Base-by-base conservation (phyloP, 2,797 vertebrate species). In the Pangasius krempfi region DNA sequence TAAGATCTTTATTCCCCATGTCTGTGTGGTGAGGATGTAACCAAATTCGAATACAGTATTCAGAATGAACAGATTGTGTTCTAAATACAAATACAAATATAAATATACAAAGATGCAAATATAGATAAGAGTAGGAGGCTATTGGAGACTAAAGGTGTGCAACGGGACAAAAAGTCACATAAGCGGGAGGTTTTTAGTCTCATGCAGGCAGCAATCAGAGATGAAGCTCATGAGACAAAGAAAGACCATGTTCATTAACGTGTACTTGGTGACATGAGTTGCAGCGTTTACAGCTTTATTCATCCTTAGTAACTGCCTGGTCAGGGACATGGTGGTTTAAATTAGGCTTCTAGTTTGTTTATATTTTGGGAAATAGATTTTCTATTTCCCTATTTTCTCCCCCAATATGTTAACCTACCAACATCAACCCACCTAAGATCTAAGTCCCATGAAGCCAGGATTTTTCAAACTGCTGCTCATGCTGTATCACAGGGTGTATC, bases 21-120 rank as follows among this genome's bases (percentile, higher is more conserved):
- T 64, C 27, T 83, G 37, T 62, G 12, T 60, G 33, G 56, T 82
- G 4, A 22, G 12, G 22, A 82, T 60, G 56, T 25, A n/a, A 44
- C 37, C 37, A 0, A 62, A 62, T 62, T 16, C 2, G 13, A 81
- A 56, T 33, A 10, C 52, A 22, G 13, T 80, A 80, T 80, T 80
- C 52, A 58, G 52, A 56, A 81, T 37, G 54, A 81, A 81, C 54
- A 58, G 78, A 81, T 81, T 81, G 78, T 81, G 54, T 80, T 80
- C 20, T 80, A 60, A 82, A 47, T 16, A 9, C 40, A 40, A 40
- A 40, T 40, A 40, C 40, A 40, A 40, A 40, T 40, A 40, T 40
- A 40, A 40, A 40, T 40, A 40, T 40, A 40, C 40, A 40, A 5
- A 40, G 37, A 47, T 62, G 47, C 40, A n/a, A 47, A 64, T 47